A percentile compares a stretch with the other conserved stretches of the same genome.
Evolutionary conservation across 2,888 invertebrate genomes (phyloP).

Genomic region (Clusia tigrina): DNA sequence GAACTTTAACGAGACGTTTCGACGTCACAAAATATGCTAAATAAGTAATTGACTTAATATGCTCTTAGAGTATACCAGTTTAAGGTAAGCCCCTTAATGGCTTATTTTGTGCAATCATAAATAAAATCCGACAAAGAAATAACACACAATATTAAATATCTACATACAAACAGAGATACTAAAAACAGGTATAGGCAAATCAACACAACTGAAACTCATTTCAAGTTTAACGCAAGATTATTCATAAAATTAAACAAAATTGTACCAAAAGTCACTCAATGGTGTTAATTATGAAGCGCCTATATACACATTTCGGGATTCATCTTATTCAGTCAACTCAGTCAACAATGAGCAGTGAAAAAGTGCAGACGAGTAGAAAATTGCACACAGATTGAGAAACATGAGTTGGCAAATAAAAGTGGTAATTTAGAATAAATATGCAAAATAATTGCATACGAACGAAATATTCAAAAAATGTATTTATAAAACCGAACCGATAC

Average conservation of each 20-base stretch:
- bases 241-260: neutral
- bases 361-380: slow-evolving; percentile 20
- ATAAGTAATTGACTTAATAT: too few relatives aligned
- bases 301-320: neutral
- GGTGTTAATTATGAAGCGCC: neutral
- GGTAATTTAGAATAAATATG: neutral
- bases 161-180: neutral
- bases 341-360: slow-evolving; percentile 19
- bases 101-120: neutral
- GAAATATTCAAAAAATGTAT: too few relatives aligned
- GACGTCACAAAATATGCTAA: too few relatives aligned
- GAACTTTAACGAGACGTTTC: too few relatives aligned
- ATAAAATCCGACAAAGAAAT: neutral
- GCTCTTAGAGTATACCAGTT: too few relatives aligned
- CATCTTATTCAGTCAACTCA: slow-evolving; percentile 11
- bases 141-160: neutral
- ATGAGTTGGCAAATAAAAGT: neutral
- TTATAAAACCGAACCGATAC: too few relatives aligned
- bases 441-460: too few relatives aligned
- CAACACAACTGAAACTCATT: slow-evolving; percentile 7
- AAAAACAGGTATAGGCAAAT: neutral
- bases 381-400: slow-evolving; percentile 10
- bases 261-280: neutral
- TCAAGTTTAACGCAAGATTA: neutral
- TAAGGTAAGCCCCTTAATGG: neutral